Base-by-base conservation (phyloP, 2,888 invertebrate genomes). In the Trichopria drosophilae region DNA sequence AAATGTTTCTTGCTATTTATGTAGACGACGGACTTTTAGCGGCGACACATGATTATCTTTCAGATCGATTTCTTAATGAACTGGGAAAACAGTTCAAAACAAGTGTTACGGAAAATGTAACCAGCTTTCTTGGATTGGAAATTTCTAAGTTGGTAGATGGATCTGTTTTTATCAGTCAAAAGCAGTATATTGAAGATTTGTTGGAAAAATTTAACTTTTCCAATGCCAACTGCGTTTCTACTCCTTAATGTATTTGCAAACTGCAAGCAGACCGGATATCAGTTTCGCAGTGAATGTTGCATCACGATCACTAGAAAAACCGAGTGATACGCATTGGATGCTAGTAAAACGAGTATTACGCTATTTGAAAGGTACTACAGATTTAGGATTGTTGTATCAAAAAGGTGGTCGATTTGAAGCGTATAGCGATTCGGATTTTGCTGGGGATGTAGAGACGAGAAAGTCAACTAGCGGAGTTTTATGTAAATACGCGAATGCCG, bases 351-450 rank as follows among this genome's bases (percentile, higher is more conserved):
- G 53, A 18, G 44, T 53, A 9, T 4, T 53, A 10, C 19, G 47
- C 5, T 52, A 52, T 19, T 5, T 52, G 12, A 39, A 36, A 15
- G 47, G 47, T n/a, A 52, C 51, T 5, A 9, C 29, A 23, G 18
- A 41, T 6, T 6, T 40, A 7, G 51, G 46, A 7, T 22, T 52
- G 7, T n/a, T 20, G 4, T 47, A 41, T 18, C 3, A 24, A 4
- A 51, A 41, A 9, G 12, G 19, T 7, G 22, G 9, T 35, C 22
- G 15, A 6, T 24, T 28, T 22, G 22, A 47, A 12, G 34, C 22
- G 9, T 52, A 32, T 28, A 48, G 52, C 19, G 47, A 48, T 19
- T 42, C 51, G 18, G 51, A 51, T 23, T 51, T 26, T 45, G 46
- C 51, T 10, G 42, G 51, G 2, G 46, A 51, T 26, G 16, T n/a